Evolutionary conservation across 2,888 invertebrate species (phyloP).

Genomic region (Drosophila dives): DNA sequence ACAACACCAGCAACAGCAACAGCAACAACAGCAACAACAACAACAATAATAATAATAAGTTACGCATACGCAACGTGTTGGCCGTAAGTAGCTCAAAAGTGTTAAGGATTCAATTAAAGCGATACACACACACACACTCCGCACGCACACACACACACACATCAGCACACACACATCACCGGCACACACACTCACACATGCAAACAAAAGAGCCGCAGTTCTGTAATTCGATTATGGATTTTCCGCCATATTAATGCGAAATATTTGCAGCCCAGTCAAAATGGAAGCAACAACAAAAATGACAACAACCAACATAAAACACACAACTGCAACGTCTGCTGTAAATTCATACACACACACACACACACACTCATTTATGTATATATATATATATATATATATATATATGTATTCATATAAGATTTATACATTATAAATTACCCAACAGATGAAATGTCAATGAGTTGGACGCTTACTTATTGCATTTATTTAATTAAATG

Average conservation of each 20-base stretch:
- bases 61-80: constrained; percentile 77
- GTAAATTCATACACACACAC: constrained; percentile 28
- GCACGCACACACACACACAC: constrained; percentile 7
- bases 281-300: constrained; percentile 52
- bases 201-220: constrained; percentile 76
- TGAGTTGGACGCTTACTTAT: constrained; percentile 70
- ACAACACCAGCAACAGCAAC: constrained; percentile 52
- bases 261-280: constrained; percentile 78
- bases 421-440: constrained; percentile 79
- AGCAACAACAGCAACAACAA: constrained; percentile 34
- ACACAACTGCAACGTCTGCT: constrained; percentile 37
- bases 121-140: constrained; percentile 68
- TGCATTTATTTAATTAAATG: constrained; percentile 79
- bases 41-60: constrained; percentile 68
- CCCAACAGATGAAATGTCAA: constrained; percentile 81
- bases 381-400: background rate
- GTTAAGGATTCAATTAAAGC: constrained; percentile 83
- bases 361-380: background rate
- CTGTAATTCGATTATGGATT: constrained; percentile 81
- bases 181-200: constrained; percentile 3
- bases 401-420: constrained; percentile 53
- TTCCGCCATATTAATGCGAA: constrained; percentile 81
- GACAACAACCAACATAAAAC: constrained; percentile 12
- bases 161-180: constrained; percentile 1
- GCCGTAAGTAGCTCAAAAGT: constrained; percentile 81